phyloP scores from a whole-genome alignment of 2,888 invertebrate species.

The Macrosoma leucophasiata region DNA sequence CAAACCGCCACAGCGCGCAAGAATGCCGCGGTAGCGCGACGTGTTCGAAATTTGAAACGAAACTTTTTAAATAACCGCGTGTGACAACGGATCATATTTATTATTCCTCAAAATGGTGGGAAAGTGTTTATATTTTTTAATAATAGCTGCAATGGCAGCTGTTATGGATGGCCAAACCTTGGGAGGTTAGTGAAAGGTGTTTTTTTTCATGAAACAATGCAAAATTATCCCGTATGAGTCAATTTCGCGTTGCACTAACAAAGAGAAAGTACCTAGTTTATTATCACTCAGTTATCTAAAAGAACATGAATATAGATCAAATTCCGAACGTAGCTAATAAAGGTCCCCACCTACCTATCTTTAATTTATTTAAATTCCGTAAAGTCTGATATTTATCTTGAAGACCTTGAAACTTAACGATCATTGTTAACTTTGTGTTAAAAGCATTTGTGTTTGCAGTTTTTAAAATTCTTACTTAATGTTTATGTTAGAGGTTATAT shows the following conservation, averaged over 20 bases:
- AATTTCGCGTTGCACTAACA: background rate
- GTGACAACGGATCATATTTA: conserved; percentile 10
- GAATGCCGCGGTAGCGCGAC: conserved; percentile 39
- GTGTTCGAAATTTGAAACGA: conserved; percentile 34
- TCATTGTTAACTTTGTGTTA: no score
- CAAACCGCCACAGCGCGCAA: conserved; percentile 34
- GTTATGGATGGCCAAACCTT: conserved; percentile 57
- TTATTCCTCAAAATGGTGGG: conserved; percentile 38
- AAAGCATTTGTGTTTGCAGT: no score
- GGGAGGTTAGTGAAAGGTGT: conserved; percentile 66
- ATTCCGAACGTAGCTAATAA: no score
- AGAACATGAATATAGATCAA: no score
- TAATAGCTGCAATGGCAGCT: conserved; percentile 38
- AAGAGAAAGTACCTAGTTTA: no score
- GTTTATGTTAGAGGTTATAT: no score
- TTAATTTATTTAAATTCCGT: no score
- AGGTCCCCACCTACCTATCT: no score
- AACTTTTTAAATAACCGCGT: conserved; percentile 15
- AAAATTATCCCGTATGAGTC: conserved; percentile 1
- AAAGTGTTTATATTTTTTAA: conserved; percentile 37
- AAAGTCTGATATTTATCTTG: no score
- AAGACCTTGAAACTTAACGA: no score
- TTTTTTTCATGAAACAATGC: conserved; percentile 28
- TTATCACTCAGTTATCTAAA: no score
- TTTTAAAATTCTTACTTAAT: no score